Evolutionary conservation across 2,888 invertebrate species (phyloP), one percentile per base, ranked within the genome.

Genomic region (Hemithea aestivaria): DNA sequence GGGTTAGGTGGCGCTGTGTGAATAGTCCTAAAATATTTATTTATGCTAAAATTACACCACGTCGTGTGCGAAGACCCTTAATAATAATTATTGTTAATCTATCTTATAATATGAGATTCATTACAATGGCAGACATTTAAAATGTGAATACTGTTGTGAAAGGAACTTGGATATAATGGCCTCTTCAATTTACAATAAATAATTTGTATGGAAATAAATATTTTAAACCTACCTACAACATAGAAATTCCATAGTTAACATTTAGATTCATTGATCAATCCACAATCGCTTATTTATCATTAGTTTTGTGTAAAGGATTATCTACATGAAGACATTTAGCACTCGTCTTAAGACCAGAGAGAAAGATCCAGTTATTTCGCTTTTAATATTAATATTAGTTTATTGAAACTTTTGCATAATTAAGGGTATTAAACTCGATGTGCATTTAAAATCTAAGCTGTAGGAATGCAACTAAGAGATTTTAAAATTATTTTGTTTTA

Each of bases 81-180:
- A 43, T 56, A 53, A 46, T 57, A 66, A 62, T 39, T 31, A 22
- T 54, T 58, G 16, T 16, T 58, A 63, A 62, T 27, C 58, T 53
- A 59, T 45, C 51, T 56, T 66, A 71, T 45, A 55, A 55, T 59
- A 67, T 56, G 69, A 74, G 68, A 73, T 72, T 73, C 67, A 58
- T 63, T 48, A 61, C 56, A 66, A 73, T 72, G 73, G 70, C 73
- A 69, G 29, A 44, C 53, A 63, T 63, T 61, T 51, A 58, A 51
- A 55, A 63, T 56, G 53, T 58, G 62, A 75, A 75, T 75, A 75
- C 74, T 75, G 74, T 59, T 60, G 52, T 48, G 53, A 62, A 66
- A 75, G 74, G 74, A 75, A 75, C 74, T 73, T 66, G 61, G 43
- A 58, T 59, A 51, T 39, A 56, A 68, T 62, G 66, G 63, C 61